phyloP scores from a whole-genome alignment of 2,888 invertebrate species.

The Willowsia nigromaculata region DNA sequence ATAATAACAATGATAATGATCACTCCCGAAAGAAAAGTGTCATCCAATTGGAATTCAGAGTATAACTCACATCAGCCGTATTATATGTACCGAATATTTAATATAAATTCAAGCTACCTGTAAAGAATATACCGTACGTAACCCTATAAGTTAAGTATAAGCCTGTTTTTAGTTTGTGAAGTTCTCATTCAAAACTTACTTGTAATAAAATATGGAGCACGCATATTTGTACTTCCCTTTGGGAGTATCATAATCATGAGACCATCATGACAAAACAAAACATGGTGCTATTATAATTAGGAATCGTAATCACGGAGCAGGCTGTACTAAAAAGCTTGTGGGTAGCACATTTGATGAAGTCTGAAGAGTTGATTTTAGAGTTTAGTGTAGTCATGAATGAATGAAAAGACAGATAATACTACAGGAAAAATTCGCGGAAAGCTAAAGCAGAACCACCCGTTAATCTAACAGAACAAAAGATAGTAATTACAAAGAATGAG shows the following conservation, averaged over 20 bases:
- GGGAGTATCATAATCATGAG: not conserved
- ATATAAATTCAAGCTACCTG: no score
- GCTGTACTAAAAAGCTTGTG: not conserved
- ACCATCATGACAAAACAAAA: not conserved
- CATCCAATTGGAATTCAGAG: no score
- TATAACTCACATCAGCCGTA: no score
- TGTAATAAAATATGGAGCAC: not conserved
- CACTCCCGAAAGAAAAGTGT: no score
- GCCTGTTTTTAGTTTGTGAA: not conserved
- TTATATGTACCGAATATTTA: no score
- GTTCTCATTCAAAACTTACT: not conserved
- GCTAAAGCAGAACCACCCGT: constrained; percentile 49
- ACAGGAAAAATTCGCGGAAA: constrained; percentile 5
- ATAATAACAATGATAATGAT: not conserved
- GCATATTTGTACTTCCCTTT: not conserved
- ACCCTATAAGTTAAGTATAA: no score
- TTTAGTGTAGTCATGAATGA: not conserved
- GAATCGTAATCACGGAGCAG: constrained; percentile 12
- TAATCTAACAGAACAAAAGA: constrained; percentile 50
- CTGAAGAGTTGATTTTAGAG: not conserved
- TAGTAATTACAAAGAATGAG: constrained; percentile 50
- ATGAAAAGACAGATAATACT: not conserved
- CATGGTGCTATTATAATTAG: constrained; percentile 47
- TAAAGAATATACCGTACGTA: no score
- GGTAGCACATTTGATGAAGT: not conserved